These are phyloP conservation scores for Thymelicus sylvestris DNA, from an alignment of 2,888 invertebrate species.

Conservation along the genomic window DNA sequence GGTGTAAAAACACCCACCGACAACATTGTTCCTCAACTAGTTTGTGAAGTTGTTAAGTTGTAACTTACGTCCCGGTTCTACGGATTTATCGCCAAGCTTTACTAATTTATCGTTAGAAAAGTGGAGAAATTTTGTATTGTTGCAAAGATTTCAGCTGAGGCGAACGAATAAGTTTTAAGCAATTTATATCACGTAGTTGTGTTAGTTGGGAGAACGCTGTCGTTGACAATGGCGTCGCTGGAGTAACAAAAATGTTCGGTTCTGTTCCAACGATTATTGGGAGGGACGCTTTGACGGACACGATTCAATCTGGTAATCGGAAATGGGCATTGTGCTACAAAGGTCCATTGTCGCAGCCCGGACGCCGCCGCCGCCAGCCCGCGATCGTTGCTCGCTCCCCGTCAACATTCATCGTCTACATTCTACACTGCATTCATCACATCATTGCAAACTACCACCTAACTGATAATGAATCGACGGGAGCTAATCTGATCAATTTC, in stretches of 20 bases:
- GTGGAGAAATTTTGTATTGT: slow-evolving; percentile 25
- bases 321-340: slow-evolving; percentile 83
- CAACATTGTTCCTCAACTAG: slow-evolving; percentile 28
- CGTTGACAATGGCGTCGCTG: slow-evolving; percentile 41
- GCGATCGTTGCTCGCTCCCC: slow-evolving; percentile 33
- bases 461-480: slow-evolving; percentile 32
- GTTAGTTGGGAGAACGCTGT: slow-evolving; percentile 26
- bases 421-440: slow-evolving; percentile 35
- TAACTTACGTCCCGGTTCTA: slow-evolving; percentile 17
- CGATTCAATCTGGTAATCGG: slow-evolving; percentile 84
- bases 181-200: slow-evolving; percentile 32
- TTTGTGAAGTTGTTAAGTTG: slow-evolving; percentile 23
- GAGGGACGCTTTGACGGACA: slow-evolving; percentile 70
- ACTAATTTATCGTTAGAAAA: slow-evolving; percentile 32
- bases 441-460: slow-evolving; percentile 29
- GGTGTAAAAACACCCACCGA: slow-evolving; percentile 7
- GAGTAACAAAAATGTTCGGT: slow-evolving; percentile 47
- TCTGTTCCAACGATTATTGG: slow-evolving; percentile 62
- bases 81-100: slow-evolving; percentile 29
- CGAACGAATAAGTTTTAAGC: slow-evolving; percentile 33
- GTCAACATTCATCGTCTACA: slow-evolving; percentile 41
- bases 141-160: slow-evolving; percentile 22
- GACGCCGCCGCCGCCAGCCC: slow-evolving; percentile 31
- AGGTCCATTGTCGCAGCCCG: slow-evolving; percentile 68
- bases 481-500: slow-evolving; percentile 33